Conservation (phyloP, 2,113 vertebrate species). For the Coracopsis vasa region DNA sequence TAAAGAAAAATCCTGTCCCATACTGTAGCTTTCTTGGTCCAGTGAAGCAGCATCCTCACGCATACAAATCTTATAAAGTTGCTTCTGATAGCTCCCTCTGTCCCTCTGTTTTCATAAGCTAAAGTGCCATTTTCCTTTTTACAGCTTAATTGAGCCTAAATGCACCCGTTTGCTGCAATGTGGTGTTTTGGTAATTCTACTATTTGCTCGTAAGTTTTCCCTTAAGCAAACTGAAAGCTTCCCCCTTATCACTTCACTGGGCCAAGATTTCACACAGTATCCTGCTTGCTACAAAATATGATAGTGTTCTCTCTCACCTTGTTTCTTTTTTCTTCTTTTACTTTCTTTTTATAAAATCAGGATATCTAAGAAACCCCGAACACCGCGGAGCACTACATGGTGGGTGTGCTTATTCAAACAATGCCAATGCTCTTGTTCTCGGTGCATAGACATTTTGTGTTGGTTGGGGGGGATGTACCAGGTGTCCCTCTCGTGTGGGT, state of each 20-base stretch:
- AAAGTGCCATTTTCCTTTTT: constrained; percentile 45
- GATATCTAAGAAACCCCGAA: constrained; percentile 67
- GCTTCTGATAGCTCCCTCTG: constrained; percentile 13
- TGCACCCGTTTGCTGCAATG: constrained; percentile 25
- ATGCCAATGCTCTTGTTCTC: constrained; percentile 63
- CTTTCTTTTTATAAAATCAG: constrained; percentile 71
- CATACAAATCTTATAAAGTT: constrained; percentile 37
- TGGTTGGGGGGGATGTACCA: constrained; percentile 21
- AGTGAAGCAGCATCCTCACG: constrained; percentile 51
- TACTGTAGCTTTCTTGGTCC: constrained; percentile 69
- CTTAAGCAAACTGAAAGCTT: constrained; percentile 51
- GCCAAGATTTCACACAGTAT: constrained; percentile 69
- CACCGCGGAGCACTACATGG: constrained; percentile 65
- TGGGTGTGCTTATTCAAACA: constrained; percentile 66
- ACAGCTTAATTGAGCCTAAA: constrained; percentile 54
- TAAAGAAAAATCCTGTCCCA: constrained; percentile 63
- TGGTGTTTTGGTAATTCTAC: constrained; percentile 41
- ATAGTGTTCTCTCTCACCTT: constrained; percentile 69
- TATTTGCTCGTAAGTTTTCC: constrained; percentile 27
- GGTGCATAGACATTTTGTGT: constrained; percentile 26
- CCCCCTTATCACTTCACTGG: constrained; percentile 58
- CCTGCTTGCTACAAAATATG: constrained; percentile 66
- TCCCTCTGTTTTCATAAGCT: constrained; percentile 26
- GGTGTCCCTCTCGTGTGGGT: background rate
- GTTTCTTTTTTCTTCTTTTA: constrained; percentile 73